A percentile compares a stretch with the other conserved stretches of the same genome.
Conservation (phyloP, 2,888 invertebrate genomes). For the Epistrophella euchroma region DNA sequence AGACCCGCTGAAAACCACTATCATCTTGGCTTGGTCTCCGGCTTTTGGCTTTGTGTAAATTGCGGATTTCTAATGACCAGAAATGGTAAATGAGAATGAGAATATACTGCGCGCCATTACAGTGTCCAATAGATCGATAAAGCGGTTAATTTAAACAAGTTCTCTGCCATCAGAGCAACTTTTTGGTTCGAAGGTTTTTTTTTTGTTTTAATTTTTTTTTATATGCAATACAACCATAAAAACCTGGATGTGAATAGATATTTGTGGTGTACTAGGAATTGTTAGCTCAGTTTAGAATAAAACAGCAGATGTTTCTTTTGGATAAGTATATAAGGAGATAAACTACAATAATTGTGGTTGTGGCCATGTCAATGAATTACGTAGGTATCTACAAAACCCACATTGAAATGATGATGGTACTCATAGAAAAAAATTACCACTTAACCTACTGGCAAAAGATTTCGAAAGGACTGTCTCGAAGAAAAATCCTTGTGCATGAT, state of each 20-base stretch:
- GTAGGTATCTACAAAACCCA: neutral
- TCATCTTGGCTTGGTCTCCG: neutral
- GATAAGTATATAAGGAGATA: slow-evolving; percentile 13
- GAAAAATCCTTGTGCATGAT: neutral
- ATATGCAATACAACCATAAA: slow-evolving; percentile 1
- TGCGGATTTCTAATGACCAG: slow-evolving; percentile 65
- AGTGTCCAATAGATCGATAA: slow-evolving; percentile 62
- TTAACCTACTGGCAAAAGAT: slow-evolving; percentile 19
- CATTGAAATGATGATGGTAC: neutral
- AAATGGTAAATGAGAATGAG: slow-evolving; percentile 65
- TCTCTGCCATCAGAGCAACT: slow-evolving; percentile 22
- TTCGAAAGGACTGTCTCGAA: neutral
- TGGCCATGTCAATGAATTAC: slow-evolving; percentile 7
- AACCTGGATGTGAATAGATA: slow-evolving; percentile 7
- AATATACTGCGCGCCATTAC: slow-evolving; percentile 57
- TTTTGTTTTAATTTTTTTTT: neutral
- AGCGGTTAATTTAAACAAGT: slow-evolving; percentile 72
- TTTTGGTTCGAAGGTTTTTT: neutral
- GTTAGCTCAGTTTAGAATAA: neutral
- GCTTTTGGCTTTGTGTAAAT: slow-evolving; percentile 21
- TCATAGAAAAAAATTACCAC: neutral
- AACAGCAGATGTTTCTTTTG: slow-evolving; percentile 14
- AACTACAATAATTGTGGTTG: neutral
- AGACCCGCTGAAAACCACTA: neutral
- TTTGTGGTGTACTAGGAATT: slow-evolving; percentile 21